Conservation (phyloP, 2,888 invertebrate species). For the Leucoptera coffeella region DNA sequence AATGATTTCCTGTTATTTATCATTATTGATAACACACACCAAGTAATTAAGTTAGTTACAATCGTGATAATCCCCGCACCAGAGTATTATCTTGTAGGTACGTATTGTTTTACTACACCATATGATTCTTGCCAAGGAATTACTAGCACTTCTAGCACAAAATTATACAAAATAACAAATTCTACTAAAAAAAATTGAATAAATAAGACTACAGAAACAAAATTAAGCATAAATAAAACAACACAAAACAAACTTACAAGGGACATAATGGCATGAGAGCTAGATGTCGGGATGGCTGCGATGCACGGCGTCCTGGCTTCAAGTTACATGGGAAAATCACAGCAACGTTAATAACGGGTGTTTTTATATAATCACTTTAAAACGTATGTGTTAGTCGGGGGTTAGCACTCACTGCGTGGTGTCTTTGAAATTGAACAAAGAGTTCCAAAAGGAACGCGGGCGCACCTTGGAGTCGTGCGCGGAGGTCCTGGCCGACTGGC, state of each 20-base stretch:
- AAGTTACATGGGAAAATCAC: slow-evolving; percentile 11
- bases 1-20: too few species aligned
- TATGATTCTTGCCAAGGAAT: too few species aligned
- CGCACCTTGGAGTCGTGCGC: slow-evolving; percentile 64
- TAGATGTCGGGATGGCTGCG: slow-evolving; percentile 10
- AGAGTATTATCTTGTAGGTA: too few species aligned
- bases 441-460: slow-evolving; percentile 61
- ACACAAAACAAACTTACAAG: slow-evolving; percentile 35
- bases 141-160: too few species aligned
- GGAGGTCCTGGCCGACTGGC: slow-evolving; percentile 22
- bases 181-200: slow-evolving; percentile 3
- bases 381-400: not conserved
- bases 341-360: slow-evolving; percentile 5
- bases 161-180: too few species aligned
- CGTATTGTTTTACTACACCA: too few species aligned
- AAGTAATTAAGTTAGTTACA: too few species aligned
- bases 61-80: too few species aligned
- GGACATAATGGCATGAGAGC: slow-evolving; percentile 45
- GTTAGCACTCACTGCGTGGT: slow-evolving; percentile 4
- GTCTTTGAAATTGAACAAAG: slow-evolving; percentile 24
- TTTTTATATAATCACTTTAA: too few species aligned
- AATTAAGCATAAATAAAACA: slow-evolving; percentile 11
- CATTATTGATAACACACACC: too few species aligned
- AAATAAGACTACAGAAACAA: slow-evolving; percentile 6
- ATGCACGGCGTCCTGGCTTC: slow-evolving; percentile 10